phyloP scores from a whole-genome alignment of 2,113 vertebrate species.

The Eleginops maclovinus region DNA sequence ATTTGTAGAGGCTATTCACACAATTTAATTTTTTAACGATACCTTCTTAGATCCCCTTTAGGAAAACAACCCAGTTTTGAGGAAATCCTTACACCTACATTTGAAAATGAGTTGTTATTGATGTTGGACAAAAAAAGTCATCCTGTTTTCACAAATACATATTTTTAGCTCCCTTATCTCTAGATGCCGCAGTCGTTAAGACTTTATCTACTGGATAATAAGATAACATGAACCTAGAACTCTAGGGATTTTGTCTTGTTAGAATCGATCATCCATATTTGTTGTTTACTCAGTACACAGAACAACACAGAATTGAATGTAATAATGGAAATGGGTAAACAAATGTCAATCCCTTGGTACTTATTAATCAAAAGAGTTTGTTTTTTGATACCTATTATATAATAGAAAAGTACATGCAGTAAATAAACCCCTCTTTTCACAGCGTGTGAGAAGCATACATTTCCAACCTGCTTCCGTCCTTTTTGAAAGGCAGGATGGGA shows the following conservation, averaged over 20 bases:
- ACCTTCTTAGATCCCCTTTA: neutral
- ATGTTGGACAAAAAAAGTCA: neutral
- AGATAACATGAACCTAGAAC: neutral
- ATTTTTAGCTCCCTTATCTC: constrained; percentile 58
- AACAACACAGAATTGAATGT: neutral
- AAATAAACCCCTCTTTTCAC: constrained; percentile 49
- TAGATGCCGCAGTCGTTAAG: constrained; percentile 10
- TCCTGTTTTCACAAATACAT: constrained; percentile 50
- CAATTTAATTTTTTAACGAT: too few relatives aligned
- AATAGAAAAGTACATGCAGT: constrained; percentile 10
- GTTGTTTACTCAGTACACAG: neutral
- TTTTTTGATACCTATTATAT: constrained; percentile 43
- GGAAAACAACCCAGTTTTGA: neutral
- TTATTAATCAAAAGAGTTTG: constrained; percentile 18
- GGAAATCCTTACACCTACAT: constrained; percentile 37
- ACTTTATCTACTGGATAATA: constrained; percentile 15
- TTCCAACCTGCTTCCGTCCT: constrained; percentile 69
- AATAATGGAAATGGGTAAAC: neutral
- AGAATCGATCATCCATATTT: neutral
- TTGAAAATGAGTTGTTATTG: constrained; percentile 21
- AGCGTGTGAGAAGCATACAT: constrained; percentile 33
- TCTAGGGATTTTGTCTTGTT: neutral
- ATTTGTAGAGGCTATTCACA: too few relatives aligned
- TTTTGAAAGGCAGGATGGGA: constrained; percentile 83
- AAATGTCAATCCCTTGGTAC: neutral